These are phyloP conservation scores for Spinibarbus caldwelli DNA, from an alignment of 2,797 vertebrate genomes.

Conservation along the genomic window DNA sequence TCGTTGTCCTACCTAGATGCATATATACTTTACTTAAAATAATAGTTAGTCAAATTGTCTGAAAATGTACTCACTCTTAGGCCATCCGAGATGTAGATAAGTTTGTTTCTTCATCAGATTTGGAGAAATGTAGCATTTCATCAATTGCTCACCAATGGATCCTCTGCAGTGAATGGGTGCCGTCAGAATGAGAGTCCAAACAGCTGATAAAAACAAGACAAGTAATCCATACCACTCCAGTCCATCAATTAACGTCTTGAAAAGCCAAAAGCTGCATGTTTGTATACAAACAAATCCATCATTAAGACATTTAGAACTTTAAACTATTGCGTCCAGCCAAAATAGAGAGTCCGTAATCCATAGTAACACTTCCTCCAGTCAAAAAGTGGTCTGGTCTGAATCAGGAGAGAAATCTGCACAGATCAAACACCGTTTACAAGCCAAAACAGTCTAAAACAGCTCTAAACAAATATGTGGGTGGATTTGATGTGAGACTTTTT, in stretches of 20 bases:
- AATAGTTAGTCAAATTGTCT: neutral
- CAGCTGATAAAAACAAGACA: neutral
- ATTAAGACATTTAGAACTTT: no score
- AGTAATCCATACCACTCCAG: no score
- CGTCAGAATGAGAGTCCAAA: neutral
- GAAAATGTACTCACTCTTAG: neutral
- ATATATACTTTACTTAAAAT: neutral
- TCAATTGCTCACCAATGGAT: neutral
- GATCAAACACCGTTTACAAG: neutral
- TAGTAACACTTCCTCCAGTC: no score
- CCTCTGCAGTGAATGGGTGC: neutral
- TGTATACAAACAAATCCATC: no score
- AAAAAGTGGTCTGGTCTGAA: neutral
- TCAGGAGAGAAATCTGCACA: neutral
- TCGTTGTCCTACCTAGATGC: no score
- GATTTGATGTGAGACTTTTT: neutral
- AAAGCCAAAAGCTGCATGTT: no score
- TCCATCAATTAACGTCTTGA: no score
- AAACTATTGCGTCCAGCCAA: no score
- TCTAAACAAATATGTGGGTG: neutral
- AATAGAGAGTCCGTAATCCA: no score
- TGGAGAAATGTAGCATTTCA: neutral
- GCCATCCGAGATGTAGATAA: neutral
- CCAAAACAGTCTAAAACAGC: accelerated
- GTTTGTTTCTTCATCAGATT: neutral